Percentiles rank a stretch among this genome's conserved stretches.
Evolutionary conservation across 2,113 vertebrate genomes (phyloP).

Genomic region (Bubo blakistoni): DNA sequence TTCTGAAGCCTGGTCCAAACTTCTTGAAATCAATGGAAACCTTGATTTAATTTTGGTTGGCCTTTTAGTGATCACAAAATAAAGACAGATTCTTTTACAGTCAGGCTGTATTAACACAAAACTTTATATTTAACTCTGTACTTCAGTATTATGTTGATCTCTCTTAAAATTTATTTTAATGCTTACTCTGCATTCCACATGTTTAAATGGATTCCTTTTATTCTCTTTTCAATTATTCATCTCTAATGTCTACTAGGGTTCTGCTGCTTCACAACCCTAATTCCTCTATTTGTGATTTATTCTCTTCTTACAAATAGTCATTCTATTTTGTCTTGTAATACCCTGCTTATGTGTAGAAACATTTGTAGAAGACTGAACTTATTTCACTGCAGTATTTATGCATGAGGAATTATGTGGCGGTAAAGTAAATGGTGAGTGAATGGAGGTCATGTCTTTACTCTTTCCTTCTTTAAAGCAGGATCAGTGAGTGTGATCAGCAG

Average conservation of each 20-base stretch:
- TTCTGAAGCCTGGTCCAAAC: not conserved
- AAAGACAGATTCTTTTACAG: not conserved
- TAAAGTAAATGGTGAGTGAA: not conserved
- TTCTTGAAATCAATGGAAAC: not conserved
- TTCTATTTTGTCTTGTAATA: slow-evolving; percentile 6
- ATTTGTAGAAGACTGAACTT: slow-evolving; percentile 32
- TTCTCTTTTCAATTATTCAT: not conserved
- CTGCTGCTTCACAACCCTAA: not conserved
- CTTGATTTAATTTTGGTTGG: not conserved
- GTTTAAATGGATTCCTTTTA: not conserved
- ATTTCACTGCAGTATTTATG: slow-evolving; percentile 9
- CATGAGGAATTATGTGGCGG: not conserved
- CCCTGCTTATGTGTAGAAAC: slow-evolving; percentile 31
- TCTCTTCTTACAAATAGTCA: not conserved
- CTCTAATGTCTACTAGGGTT: not conserved
- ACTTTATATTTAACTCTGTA: not conserved
- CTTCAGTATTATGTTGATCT: not conserved
- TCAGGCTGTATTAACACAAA: not conserved
- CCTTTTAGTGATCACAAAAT: not conserved
- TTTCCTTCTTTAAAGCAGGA: slow-evolving; percentile 27
- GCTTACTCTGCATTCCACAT: not conserved
- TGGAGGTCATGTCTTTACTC: not conserved
- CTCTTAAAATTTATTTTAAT: not conserved
- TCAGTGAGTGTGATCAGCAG: slow-evolving; percentile 53
- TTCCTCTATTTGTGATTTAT: slow-evolving; percentile 43